Base-by-base conservation (phyloP, 2,888 invertebrate genomes). In the Thera britannica region DNA sequence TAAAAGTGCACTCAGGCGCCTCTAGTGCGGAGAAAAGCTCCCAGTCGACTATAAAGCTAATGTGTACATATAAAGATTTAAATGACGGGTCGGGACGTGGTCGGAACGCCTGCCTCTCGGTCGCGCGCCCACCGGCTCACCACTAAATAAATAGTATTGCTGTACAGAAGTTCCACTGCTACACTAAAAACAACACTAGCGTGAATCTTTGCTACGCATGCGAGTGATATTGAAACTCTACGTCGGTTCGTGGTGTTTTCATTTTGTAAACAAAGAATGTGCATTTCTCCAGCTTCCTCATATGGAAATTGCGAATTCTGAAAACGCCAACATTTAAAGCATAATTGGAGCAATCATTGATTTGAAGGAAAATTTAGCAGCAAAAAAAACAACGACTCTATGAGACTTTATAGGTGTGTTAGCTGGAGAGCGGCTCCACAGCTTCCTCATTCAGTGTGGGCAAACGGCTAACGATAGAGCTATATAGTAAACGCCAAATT, bases 1-100 rank as follows among this genome's bases (percentile, higher is more conserved):
- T 91, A 91, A 91, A 91, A 92, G 87, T 92, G 92, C 92, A 92
- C 92, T 90, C 87, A 82, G 87, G 85, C 87, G 85, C 82, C 87
- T 83, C 85, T 83, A 85, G 84, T 83, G 82, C 80, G 82, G 83
- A 85, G 87, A 85, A 75, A 87, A 87, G 85, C 88, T 88, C 87
- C 87, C 85, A 77, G 84, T 76, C 77, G 87, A 80, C 89, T 88
- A 90, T 91, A 91, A 90, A 91, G 86, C 89, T 92, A 90, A 92
- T 90, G 90, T 88, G 87, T 83, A 89, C 87, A 82, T 89, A 90
- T 90, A 90, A 90, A 90, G 87, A 92, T 90, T 92, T 88, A 88
- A 90, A 90, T 90, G 88, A 84, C 84, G 86, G 80, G 77, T 80
- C 80, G 72, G 72, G 67, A 74, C 71, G 74, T 72, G 72, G 71